phyloP scores from a whole-genome alignment of 2,888 invertebrate species.

The Ellobium chinense region DNA sequence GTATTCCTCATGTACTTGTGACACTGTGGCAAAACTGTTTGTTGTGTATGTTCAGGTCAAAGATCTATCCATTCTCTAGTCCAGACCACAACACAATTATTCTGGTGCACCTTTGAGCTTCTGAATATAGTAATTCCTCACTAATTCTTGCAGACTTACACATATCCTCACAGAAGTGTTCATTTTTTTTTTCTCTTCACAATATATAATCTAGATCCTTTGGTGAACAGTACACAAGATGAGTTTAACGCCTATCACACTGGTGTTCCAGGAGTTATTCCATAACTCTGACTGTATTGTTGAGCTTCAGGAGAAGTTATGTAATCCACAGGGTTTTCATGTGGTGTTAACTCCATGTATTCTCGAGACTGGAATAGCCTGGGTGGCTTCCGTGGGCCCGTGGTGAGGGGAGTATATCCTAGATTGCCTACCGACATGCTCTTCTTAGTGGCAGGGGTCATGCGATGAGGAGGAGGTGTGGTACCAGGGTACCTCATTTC shows the following conservation, averaged over 20 bases:
- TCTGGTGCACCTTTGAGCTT: too few relatives aligned
- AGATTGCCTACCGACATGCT: constrained; percentile 71
- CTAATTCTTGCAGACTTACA: too few relatives aligned
- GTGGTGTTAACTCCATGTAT: constrained; percentile 49
- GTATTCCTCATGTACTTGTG: too few relatives aligned
- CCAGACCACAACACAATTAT: too few relatives aligned
- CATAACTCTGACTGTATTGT: constrained; percentile 44
- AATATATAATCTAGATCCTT: not conserved
- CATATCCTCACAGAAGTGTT: too few relatives aligned
- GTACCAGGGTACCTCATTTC: constrained; percentile 48
- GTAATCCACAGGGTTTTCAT: constrained; percentile 37
- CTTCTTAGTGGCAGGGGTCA: constrained; percentile 51
- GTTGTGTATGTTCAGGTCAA: too few relatives aligned
- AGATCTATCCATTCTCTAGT: too few relatives aligned
- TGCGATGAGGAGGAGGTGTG: constrained; percentile 49
- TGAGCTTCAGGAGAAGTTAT: constrained; percentile 45
- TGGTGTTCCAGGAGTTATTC: constrained; percentile 53
- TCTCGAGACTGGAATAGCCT: constrained; percentile 65
- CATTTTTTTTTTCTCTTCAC: too few relatives aligned
- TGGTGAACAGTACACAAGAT: not conserved
- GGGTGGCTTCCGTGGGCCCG: constrained; percentile 68
- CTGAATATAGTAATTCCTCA: too few relatives aligned
- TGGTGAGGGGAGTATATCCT: constrained; percentile 46
- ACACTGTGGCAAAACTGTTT: too few relatives aligned
- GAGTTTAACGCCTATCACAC: constrained; percentile 35